Base-by-base conservation (phyloP, 2,797 vertebrate species). In the Hypotaenidia okinawae region DNA sequence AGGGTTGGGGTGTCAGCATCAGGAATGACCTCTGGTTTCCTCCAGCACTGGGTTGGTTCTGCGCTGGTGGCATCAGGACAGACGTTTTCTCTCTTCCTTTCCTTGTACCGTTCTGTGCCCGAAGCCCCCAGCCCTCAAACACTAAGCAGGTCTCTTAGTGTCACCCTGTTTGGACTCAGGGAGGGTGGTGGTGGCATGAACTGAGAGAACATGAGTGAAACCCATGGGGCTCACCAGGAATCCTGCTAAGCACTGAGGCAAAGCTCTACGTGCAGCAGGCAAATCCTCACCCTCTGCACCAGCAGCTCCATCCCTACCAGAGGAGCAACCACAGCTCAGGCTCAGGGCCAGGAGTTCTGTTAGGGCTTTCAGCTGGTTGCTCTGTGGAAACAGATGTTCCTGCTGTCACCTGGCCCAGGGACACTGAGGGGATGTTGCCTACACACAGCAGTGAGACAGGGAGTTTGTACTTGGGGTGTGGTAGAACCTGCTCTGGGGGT, bases 21-120 rank as follows among this genome's bases (percentile, higher is more conserved):
- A 57, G 68, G 35, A 72, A 47, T 2, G 45, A 88, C 12, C 37
- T 80, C 35, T 5, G 9, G n/a, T 37, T 89, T 75, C 54, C 47
- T 70, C 72, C 66, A 32, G 55, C 16, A 30, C 0, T 1, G 17
- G 39, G 30, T 59, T 84, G 76, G 61, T 64, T 78, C 86, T 72
- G 68, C 61, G 27, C 35, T 87, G 64, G 35, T 87, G 54, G 49
- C 58, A 30, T 33, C 37, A 41, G 39, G 72, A 78, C 66, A 51
- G 74, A 79, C 27, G 35, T 52, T 77, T 95, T 64, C 37, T 84
- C 37, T 87, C 87, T 89, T 66, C 62, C 84, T 67, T 78, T 91
- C 22, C 47, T 45, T 81, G 4, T 41, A 6, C 39, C 58, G 62
- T 61, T 49, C 43, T 3, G 4, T n/a, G 23, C 52, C 64, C 59